Conservation (phyloP, 2,888 invertebrate genomes). For the Cerceris ruficornis region DNA sequence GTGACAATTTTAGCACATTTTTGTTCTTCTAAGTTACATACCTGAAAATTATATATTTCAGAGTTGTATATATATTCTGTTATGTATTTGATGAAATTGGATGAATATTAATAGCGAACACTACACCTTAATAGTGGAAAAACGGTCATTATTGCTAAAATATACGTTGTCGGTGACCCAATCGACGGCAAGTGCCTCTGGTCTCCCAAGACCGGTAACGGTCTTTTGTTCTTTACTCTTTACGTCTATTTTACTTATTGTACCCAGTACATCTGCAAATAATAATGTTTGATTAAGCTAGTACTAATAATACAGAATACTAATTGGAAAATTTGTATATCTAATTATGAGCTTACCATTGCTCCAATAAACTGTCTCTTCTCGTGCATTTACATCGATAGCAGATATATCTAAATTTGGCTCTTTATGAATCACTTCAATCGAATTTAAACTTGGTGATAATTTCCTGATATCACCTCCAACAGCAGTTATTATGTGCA, state of each 20-base stretch:
- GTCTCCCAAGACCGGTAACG: slow-evolving; percentile 81
- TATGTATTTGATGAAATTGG: not conserved
- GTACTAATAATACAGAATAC: not conserved
- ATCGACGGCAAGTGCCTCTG: slow-evolving; percentile 86
- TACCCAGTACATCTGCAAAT: slow-evolving; percentile 69
- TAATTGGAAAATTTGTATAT: not conserved
- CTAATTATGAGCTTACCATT: slow-evolving; percentile 69
- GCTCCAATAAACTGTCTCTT: slow-evolving; percentile 82
- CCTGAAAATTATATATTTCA: slow-evolving; percentile 67
- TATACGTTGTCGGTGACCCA: slow-evolving; percentile 90
- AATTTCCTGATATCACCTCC: slow-evolving; percentile 74
- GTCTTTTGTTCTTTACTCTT: slow-evolving; percentile 76
- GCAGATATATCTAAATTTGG: slow-evolving; percentile 81
- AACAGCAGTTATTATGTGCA: slow-evolving; percentile 75
- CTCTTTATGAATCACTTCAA: slow-evolving; percentile 70
- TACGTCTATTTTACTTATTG: slow-evolving; percentile 74
- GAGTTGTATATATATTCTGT: not conserved
- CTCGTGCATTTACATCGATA: slow-evolving; percentile 83
- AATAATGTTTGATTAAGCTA: slow-evolving; percentile 9
- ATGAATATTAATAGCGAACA: not conserved
- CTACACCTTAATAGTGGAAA: slow-evolving; percentile 69
- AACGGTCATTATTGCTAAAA: slow-evolving; percentile 83
- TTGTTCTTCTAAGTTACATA: slow-evolving; percentile 84
- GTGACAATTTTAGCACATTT: slow-evolving; percentile 84
- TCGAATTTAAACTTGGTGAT: slow-evolving; percentile 62